Evolutionary conservation across 2,888 invertebrate species (phyloP), one percentile per base, ranked within the genome.

Genomic region (Stegophylla sp.): DNA sequence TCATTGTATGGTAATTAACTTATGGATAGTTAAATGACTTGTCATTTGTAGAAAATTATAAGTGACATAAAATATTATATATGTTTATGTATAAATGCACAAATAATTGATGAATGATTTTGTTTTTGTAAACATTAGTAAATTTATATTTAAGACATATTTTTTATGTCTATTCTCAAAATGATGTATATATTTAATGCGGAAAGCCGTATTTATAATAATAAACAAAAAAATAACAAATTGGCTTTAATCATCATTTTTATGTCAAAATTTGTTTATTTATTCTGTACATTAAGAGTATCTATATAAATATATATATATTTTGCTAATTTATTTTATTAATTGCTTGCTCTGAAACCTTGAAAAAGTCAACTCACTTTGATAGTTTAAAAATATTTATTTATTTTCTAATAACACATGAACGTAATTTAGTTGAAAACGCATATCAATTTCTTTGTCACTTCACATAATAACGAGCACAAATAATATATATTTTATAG

Each of bases 181-280:
- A 53, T 53, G 10, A 20, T 53, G 0, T 53, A n/a, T 53, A 9
- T n/a, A 9, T 53, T 7, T 3, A 51, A 17, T 51, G 1, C n/a
- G 20, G 34, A 12, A 17, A 12, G 17, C 20, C 9, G 34, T 41
- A 23, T 72, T n/a, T 41, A 56, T 56, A 72, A 56, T 71, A 23
- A 56, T 17, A 41, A 41, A 26, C 23, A 15, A 12, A 48, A n/a
- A 67, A 64, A 67, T 26, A 48, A 67, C 13, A 66, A 45, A 66
- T 17, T 23, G 4, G 20, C 48, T 56, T 72, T 72, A 53, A 72
- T 72, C 34, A 13, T 41, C 9, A 4, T 41, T 72, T 66, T 66
- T 71, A 26, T 15, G 4, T 51, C 34, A 23, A 45, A 48, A 51
- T 53, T 41, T 56, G 1, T 15, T 20, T 23, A 41, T 53, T 67